Evolutionary conservation across 2,888 invertebrate genomes (phyloP), one percentile per base, ranked within the genome.

Genomic region (Dicroscelio sp.): DNA sequence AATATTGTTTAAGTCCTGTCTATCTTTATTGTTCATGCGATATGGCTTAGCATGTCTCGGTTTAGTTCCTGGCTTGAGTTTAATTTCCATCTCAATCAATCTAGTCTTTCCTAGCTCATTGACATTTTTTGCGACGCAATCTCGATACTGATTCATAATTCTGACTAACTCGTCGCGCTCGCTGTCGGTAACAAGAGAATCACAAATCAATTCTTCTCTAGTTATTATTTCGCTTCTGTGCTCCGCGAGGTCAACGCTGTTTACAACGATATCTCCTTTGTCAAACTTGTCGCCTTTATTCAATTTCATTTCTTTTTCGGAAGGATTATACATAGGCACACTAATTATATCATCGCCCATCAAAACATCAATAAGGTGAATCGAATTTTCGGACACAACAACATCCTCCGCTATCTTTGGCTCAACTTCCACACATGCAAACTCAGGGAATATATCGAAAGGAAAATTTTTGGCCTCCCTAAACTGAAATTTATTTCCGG

Each of bases 11-110:
- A 83, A 63, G 48, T 87, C 86, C 1, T 6, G 3, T 30, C 65
- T 10, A 63, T 86, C 90, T 25, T 12, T 23, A 17, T 76, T 23
- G 38, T 60, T 91, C 27, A 86, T n/a, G 31, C 82, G n/a, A 71
- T 85, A 86, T 2, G 85, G 88, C 43, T 86, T 90, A 20, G 35
- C 23, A 1, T 6, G 17, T 1, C 82, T 67, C 6, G 86, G 86
- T 25, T 69, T 17, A 43, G 43, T 0, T 5, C 17, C 12, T 25
- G 35, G 10, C 60, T 55, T 43, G 2, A 71, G 25, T 48, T 76
- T 31, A n/a, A 90, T 90, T 14, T 86, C 88, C 88, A 86, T 91
- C 14, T 33, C 31, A 0, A 69, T 55, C 55, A 52, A 14, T 4
- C 43, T 35, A 2, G 86, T 65, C 5, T 31, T 35, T 69, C 14